Percentiles rank a stretch among this genome's conserved stretches.
These are phyloP conservation scores for Bostrychus sinensis DNA, from an alignment of 2,113 vertebrate species.

Conservation along the genomic window DNA sequence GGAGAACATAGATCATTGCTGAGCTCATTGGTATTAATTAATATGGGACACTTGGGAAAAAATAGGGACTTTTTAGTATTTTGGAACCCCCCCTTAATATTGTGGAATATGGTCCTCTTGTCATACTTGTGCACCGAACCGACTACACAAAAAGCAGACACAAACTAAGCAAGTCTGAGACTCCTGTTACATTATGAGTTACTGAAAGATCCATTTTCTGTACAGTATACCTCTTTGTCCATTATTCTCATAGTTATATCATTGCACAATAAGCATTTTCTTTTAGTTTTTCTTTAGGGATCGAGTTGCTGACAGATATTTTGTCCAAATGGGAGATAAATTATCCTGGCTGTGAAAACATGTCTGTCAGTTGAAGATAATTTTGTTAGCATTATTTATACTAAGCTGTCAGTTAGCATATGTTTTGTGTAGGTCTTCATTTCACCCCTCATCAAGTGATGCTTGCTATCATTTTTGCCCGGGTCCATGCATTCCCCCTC, in stretches of 20 bases:
- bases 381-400: constrained; percentile 18
- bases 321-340: constrained; percentile 21
- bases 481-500: constrained; percentile 37
- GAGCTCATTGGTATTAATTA: too few relatives aligned
- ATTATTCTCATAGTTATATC: neutral
- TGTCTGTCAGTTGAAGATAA: constrained; percentile 35
- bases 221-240: neutral
- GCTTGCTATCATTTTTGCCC: constrained; percentile 19
- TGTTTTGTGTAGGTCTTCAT: constrained; percentile 11
- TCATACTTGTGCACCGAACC: too few relatives aligned
- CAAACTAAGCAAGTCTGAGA: too few relatives aligned
- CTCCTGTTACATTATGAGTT: neutral
- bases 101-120: too few relatives aligned
- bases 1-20: too few relatives aligned
- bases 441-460: constrained; percentile 16
- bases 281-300: constrained; percentile 51
- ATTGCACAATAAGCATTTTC: constrained; percentile 7
- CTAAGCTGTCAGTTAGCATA: constrained; percentile 28
- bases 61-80: too few relatives aligned
- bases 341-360: constrained; percentile 1
- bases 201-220: neutral
- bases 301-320: constrained; percentile 59
- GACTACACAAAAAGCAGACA: too few relatives aligned
- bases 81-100: too few relatives aligned
- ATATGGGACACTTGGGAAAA: too few relatives aligned